Conservation (phyloP, 2,888 invertebrate species). For the Hemaris fuciformis region DNA sequence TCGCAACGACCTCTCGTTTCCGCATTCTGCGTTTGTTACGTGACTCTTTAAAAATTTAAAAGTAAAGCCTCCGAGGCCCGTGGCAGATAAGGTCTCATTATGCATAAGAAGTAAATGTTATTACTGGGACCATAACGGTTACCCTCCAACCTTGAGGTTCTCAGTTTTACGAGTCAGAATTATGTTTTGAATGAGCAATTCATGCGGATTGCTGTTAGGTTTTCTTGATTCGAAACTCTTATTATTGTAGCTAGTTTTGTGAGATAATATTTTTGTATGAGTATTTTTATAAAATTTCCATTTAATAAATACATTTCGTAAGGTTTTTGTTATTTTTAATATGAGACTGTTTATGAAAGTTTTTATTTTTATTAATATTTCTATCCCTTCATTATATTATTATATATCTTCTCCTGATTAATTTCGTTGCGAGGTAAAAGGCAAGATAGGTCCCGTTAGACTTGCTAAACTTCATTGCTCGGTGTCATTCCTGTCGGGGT, state of each 20-base stretch:
- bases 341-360: too few species aligned
- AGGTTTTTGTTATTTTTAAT: too few species aligned
- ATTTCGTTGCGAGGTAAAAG: too few species aligned
- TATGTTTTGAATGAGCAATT: slow-evolving; percentile 49
- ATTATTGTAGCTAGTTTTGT: not conserved
- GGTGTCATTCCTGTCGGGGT: too few species aligned
- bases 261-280: too few species aligned
- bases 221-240: slow-evolving; percentile 4
- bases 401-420: too few species aligned
- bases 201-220: slow-evolving; percentile 29
- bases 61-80: slow-evolving; percentile 24
- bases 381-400: too few species aligned
- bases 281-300: too few species aligned
- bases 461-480: too few species aligned
- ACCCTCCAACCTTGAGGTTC: slow-evolving; percentile 33
- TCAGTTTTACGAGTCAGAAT: slow-evolving; percentile 37
- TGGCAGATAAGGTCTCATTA: slow-evolving; percentile 38
- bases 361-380: too few species aligned
- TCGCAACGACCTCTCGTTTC: not conserved
- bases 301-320: too few species aligned
- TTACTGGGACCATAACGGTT: slow-evolving; percentile 38
- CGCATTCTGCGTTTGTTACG: slow-evolving; percentile 1
- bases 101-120: slow-evolving; percentile 37
- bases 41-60: slow-evolving; percentile 31
- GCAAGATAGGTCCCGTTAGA: too few species aligned